Evolutionary conservation across 1,140 invertebrate species (phyloP).

Genomic region (Atopsyche davidsoni): DNA sequence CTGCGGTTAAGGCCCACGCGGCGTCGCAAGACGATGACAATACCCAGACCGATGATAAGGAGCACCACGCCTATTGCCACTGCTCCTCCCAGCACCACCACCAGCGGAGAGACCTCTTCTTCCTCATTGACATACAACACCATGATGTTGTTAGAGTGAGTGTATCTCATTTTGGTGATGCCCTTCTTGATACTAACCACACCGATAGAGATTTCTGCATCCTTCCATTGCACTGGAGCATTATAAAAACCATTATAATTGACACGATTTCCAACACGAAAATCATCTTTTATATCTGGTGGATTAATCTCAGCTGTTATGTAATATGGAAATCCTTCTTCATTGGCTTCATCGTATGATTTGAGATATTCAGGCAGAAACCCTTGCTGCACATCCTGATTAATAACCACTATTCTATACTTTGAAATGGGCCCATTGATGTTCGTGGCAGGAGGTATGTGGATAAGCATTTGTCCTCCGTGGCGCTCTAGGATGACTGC

Average conservation of each 20-base stretch:
- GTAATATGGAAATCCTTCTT: conserved; percentile 65
- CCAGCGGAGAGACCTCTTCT: conserved; percentile 40
- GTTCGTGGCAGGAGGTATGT: conserved; percentile 57
- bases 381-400: conserved; percentile 53
- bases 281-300: conserved; percentile 53
- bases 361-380: conserved; percentile 53
- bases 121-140: conserved; percentile 42
- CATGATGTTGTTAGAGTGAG: conserved; percentile 49
- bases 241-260: conserved; percentile 74
- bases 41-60: conserved; percentile 39
- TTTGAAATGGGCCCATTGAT: conserved; percentile 67
- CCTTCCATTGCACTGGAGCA: conserved; percentile 59
- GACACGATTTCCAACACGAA: conserved; percentile 70
- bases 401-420: conserved; percentile 66
- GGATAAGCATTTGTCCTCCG: conserved; percentile 54
- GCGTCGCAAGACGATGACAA: conserved; percentile 41
- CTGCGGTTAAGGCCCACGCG: conserved; percentile 36
- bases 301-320: conserved; percentile 69
- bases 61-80: conserved; percentile 45
- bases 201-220: conserved; percentile 67
- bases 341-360: conserved; percentile 53
- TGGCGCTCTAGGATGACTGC: conserved; percentile 56
- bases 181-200: conserved; percentile 62
- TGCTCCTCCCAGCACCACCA: conserved; percentile 42
- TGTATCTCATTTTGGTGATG: conserved; percentile 60